Evolutionary conservation across 2,113 vertebrate genomes (phyloP), one percentile per base, ranked within the genome.

Genomic region (Sphaerodactylus townsendi): DNA sequence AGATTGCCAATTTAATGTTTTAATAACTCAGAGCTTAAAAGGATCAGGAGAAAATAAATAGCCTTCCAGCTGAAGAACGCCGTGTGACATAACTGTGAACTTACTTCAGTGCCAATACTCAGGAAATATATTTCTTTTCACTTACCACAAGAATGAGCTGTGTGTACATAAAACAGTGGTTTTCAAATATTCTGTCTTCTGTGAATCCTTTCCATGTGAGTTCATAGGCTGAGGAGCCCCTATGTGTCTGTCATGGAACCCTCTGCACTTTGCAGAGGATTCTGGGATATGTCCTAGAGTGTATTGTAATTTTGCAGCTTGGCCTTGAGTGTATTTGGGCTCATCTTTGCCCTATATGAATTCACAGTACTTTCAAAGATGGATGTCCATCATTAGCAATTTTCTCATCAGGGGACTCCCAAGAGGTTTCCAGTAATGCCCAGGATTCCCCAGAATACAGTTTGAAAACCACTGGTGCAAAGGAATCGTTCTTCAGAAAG

Each of bases 401-500:
- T 62, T 66, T 53, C 25, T 28, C n/a, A 48, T 30, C 35, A 15
- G 44, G 56, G 59, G 25, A 17, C 15, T 9, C 41, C 44, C 30
- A 2, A 21, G 5, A 56, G n/a, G 28, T 14, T 30, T 66, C 64
- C n/a, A 50, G 68, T 46, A 65, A 76, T 76, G 21, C 33, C 44
- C 25, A 25, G 5, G 23, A n/a, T 39, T 23, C 35, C 72, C 50
- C n/a, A 64, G 11, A 46, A 44, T 30, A 62, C 23, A 28, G 50
- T 71, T 35, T 78, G 66, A 39, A 77, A 78, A 71, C n/a, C 66
- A 71, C 30, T 21, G 41, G 50, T 37, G 66, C 30, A 79, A 35
- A 94, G 92, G 93, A 95, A 95, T 94, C 92, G 80, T 91, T 80
- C 72, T 85, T 88, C 86, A 90, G 84, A 91, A 93, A 93, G 62